Percentiles rank a stretch among this genome's conserved stretches.
Evolutionary conservation across 2,113 vertebrate genomes (phyloP).

Genomic region (Corythornis madagascariensis): DNA sequence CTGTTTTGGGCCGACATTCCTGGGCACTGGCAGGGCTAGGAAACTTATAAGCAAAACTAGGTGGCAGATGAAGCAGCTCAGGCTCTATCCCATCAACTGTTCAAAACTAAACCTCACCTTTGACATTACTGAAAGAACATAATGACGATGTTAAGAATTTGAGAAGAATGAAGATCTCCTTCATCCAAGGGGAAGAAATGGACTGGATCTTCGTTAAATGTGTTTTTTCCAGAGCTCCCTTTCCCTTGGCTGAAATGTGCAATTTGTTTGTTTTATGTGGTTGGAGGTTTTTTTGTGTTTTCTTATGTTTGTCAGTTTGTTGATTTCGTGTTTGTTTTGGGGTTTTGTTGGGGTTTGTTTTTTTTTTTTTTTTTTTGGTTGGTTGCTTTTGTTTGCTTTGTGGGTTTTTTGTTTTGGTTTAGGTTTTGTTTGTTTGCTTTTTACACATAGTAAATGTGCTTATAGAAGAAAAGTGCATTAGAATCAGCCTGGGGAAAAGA

Average conservation of each 20-base stretch:
- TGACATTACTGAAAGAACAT: background rate
- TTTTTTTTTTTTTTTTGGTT: background rate
- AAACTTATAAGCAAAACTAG: background rate
- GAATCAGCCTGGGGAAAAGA: fast-evolving
- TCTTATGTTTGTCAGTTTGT: background rate
- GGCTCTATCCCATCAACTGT: background rate
- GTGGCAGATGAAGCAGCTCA: background rate
- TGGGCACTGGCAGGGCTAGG: background rate
- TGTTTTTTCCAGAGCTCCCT: background rate
- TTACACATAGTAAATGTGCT: background rate
- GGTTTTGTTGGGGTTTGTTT: too few species aligned
- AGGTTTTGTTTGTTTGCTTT: background rate
- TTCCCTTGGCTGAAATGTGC: background rate
- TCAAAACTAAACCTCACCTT: background rate
- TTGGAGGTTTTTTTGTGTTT: background rate
- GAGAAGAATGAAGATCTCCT: background rate
- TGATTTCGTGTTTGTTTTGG: background rate
- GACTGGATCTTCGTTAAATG: background rate
- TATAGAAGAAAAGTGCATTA: background rate
- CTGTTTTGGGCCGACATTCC: background rate
- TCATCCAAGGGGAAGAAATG: background rate
- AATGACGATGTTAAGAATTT: background rate
- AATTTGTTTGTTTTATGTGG: background rate
- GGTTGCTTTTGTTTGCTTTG: too few species aligned
- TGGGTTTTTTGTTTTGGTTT: background rate